Percentiles rank a stretch among this genome's conserved stretches.
These are phyloP conservation scores for Muntiacus muntjak DNA, from an alignment of 2,113 vertebrate species.

Conservation along the genomic window DNA sequence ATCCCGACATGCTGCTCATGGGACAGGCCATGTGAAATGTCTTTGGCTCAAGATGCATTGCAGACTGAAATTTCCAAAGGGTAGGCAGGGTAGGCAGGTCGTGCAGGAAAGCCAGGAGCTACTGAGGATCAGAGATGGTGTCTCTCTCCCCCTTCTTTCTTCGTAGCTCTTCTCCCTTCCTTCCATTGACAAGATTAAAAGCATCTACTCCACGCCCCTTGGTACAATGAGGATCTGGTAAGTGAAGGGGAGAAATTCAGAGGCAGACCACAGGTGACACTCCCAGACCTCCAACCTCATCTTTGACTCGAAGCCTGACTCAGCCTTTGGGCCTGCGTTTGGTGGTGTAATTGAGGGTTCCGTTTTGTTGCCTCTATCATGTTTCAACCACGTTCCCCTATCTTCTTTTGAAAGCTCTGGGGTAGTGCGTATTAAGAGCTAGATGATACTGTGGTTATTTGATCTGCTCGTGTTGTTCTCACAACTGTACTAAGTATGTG, in stretches of 20 bases:
- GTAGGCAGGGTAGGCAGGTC: accelerated
- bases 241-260: not conserved
- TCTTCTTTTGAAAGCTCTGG: not conserved
- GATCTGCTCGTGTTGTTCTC: not conserved
- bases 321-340: not conserved
- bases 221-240: not conserved
- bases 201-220: accelerated
- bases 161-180: no score
- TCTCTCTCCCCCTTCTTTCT: not conserved
- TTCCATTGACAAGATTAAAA: not conserved
- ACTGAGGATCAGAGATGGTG: accelerated
- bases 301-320: accelerated
- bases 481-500: not conserved
- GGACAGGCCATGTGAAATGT: not conserved
- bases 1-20: not conserved
- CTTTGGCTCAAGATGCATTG: not conserved
- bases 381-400: not conserved
- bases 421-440: not conserved
- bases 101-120: not conserved
- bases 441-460: not conserved
- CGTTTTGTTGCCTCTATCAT: not conserved
- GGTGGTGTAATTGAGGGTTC: not conserved
- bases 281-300: not conserved
- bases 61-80: not conserved
- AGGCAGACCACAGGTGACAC: not conserved